These are phyloP conservation scores for Punctoribates punctum DNA, from an alignment of 2,888 invertebrate genomes.

Conservation along the genomic window DNA sequence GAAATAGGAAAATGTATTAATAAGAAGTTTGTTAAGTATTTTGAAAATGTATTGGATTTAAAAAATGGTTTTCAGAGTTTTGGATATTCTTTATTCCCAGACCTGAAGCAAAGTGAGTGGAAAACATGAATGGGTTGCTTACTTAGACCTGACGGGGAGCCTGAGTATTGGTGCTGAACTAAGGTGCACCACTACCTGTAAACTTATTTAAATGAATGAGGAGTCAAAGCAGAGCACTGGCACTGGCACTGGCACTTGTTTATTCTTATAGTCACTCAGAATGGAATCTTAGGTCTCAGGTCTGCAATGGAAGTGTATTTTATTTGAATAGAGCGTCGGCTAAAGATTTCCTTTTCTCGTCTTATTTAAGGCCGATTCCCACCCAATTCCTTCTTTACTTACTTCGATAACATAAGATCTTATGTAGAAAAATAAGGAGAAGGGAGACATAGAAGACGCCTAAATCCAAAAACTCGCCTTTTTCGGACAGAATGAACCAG, in stretches of 20 bases:
- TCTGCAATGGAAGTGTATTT: constrained; percentile 8
- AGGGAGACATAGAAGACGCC: constrained; percentile 26
- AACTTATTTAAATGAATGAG: constrained; percentile 4
- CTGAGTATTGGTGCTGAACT: neutral
- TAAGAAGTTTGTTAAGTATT: neutral
- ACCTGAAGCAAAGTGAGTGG: neutral
- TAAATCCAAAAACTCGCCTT: constrained; percentile 14
- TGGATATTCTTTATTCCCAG: neutral
- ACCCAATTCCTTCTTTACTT: constrained; percentile 31
- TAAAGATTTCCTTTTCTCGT: constrained; percentile 38
- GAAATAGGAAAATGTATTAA: neutral
- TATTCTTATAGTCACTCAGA: constrained; percentile 27
- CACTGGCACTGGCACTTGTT: constrained; percentile 17
- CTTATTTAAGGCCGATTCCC: constrained; percentile 32
- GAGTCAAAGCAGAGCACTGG: neutral
- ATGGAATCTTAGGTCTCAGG: constrained; percentile 1
- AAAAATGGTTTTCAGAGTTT: neutral
- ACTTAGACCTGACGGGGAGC: neutral
- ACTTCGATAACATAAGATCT: constrained; percentile 23
- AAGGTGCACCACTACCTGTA: constrained; percentile 37
- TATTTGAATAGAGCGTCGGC: constrained; percentile 12
- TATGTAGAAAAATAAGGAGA: constrained; percentile 31
- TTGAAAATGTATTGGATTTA: constrained; percentile 1
- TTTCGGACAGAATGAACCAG: neutral
- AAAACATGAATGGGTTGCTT: constrained; percentile 38